phyloP scores from a whole-genome alignment of 1,140 invertebrate species.

The Hylaeus anthracinus region DNA sequence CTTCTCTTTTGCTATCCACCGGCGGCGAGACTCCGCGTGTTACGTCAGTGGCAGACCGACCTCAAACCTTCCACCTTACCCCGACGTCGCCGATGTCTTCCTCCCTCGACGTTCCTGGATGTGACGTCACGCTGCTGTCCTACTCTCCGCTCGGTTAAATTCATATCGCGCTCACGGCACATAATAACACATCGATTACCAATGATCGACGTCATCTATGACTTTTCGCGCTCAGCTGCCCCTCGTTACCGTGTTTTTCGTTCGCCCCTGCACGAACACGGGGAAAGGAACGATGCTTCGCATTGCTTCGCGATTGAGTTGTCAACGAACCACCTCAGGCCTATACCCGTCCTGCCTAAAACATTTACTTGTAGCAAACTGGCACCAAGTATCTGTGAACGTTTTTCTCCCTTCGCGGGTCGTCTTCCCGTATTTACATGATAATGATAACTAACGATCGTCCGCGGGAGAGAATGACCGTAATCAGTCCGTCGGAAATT shows the following conservation, averaged over 20 bases:
- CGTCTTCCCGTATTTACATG: too few species aligned
- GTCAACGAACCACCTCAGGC: too few species aligned
- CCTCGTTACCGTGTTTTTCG: conserved; percentile 17
- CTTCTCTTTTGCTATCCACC: conserved; percentile 41
- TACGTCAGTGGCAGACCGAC: conserved; percentile 65
- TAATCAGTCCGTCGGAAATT: conserved; percentile 23
- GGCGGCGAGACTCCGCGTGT: conserved; percentile 53
- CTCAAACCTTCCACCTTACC: conserved; percentile 52
- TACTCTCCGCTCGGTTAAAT: conserved; percentile 64
- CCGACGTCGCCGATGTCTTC: conserved; percentile 39
- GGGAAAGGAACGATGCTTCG: too few species aligned
- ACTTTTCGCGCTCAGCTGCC: conserved; percentile 17
- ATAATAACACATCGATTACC: conserved; percentile 52
- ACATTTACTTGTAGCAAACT: not conserved
- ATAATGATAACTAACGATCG: conserved; percentile 2
- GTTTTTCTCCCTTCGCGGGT: too few species aligned
- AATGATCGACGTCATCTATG: conserved; percentile 37
- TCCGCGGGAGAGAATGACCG: not conserved
- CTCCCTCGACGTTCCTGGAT: conserved; percentile 29
- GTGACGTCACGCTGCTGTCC: conserved; percentile 58
- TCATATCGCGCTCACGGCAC: conserved; percentile 48
- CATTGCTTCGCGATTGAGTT: too few species aligned
- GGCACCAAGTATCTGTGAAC: too few species aligned
- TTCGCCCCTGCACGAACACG: not conserved
- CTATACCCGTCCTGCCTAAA: too few species aligned